Evolutionary conservation across 1,140 invertebrate genomes (phyloP), one percentile per base, ranked within the genome.

Genomic region (Forficula auricularia): DNA sequence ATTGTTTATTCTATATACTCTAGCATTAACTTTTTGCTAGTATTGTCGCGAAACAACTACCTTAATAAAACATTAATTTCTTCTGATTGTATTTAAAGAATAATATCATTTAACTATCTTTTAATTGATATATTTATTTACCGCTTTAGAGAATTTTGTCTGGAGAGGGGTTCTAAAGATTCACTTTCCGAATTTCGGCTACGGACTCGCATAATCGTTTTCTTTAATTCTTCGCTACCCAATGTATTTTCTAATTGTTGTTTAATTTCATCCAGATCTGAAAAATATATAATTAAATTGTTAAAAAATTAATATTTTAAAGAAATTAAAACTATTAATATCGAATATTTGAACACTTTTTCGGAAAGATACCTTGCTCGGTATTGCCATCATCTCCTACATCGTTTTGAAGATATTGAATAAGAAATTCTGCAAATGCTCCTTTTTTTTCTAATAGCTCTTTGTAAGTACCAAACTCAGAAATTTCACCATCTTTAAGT

Each of bases 371-470:
- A 38, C 38, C 42, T 19, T 40, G 41, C 31, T 50, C 15, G 15
- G 47, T 43, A 33, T 55, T 51, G 3, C 48, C 64, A 31, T 61
- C 64, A 47, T 66, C 61, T 16, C 58, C 62, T 36, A 63, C 70
- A 48, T 71, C 70, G 58, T 84, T 79, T 60, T 77, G 77, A 40
- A 88, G 64, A 65, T 88, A 81, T 48, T 85, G 78, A 13, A 84
- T 57, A 12, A 90, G 59, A 58, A 89, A 89, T 44, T 84, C 81
- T 12, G 79, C 72, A 55, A 86, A 86, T 37, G 79, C 77, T 22
- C 80, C 82, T 47, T 59, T 58, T 38, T 53, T 56, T 10, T 50
- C 48, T n/a, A 62, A 47, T 7, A 62, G 46, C 47, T 70, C 56
- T 42, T 59, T 51, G 45, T 64, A 70, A 4, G 63, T 60, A 4